Percentiles rank a stretch among this genome's conserved stretches.
Conservation (phyloP, 2,113 vertebrate species). For the Campylomormyrus tamandua region DNA sequence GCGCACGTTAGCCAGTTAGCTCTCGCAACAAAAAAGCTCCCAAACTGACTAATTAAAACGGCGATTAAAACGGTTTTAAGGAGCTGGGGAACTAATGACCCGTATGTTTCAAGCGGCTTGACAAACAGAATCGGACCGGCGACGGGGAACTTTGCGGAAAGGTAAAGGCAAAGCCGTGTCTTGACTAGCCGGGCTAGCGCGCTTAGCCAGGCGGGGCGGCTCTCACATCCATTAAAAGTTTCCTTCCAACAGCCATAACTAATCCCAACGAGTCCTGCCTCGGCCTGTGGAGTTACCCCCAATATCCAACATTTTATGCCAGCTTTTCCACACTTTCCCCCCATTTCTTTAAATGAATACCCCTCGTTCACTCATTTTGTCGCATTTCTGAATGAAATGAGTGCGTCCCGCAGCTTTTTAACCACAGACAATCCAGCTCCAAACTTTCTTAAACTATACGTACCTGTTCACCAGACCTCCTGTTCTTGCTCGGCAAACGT, state of each 20-base stretch:
- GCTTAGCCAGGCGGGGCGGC: not conserved
- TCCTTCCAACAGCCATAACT: not conserved
- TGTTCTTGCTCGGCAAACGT: not conserved
- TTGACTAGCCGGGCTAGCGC: not conserved
- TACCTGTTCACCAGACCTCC: not conserved
- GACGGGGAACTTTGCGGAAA: not conserved
- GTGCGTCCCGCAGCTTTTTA: not conserved
- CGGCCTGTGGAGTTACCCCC: not conserved
- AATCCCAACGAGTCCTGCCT: not conserved
- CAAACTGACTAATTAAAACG: not conserved
- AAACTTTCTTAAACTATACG: not conserved
- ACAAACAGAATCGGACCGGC: not conserved
- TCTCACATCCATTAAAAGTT: not conserved
- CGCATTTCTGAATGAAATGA: not conserved
- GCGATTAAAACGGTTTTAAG: not conserved
- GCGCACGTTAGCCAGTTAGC: not conserved
- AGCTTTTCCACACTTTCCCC: not conserved
- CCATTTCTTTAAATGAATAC: not conserved
- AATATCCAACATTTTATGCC: not conserved
- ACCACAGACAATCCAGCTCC: not conserved
- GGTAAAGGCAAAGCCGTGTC: not conserved
- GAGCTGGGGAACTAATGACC: not conserved
- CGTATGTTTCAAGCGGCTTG: not conserved
- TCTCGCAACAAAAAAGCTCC: not conserved
- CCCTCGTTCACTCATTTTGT: not conserved